Base-by-base conservation (phyloP, 1,140 invertebrate genomes). In the Saccostrea echinata region DNA sequence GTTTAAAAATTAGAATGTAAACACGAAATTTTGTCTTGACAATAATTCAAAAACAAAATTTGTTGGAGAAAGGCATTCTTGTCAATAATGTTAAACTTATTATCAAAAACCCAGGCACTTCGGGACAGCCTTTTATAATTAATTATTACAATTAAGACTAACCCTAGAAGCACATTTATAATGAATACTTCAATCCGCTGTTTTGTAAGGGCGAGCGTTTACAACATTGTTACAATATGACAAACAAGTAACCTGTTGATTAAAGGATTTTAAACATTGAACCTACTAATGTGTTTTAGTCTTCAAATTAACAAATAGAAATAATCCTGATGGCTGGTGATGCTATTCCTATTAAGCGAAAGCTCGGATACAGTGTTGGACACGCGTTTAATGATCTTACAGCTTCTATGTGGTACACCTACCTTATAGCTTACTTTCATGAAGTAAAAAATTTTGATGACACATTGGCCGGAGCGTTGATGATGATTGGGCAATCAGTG, bases 351-450 rank as follows among this genome's bases (percentile, higher is more conserved):
- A 30, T 76, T 3, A 68, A 68, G 35, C 16, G 61, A 76, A 86
- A 86, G 52, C 53, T 86, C n/a, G 84, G 84, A 21, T 86, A 86
- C 43, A 96, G 96, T 64, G 95, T 97, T 91, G 97, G 97, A 0
- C 98, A 99, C 95, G 96, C 99, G 52, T 95, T 98, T 52, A 99
- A 99, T 95, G 98, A 99, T 95, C 96, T 99, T 6, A 98, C 98
- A 95, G 97, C 98, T 51, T 97, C 97, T 83, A 97, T 99, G 96
- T 99, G 98, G 98, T 99, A 99, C 94, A 98, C 97, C 0, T 99
- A 99, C 95, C 95, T 98, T 24, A 95, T 99, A 90, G 96, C 99
- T 24, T 99, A 97, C 95, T 97, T 98, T 93, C 97, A 98, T 93
- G 96, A 97, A 91, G 97, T 99, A 3, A 94, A 94, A 16, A 90